phyloP scores from a whole-genome alignment of 2,797 vertebrate genomes.

The Catamblyrhynchus diadema region DNA sequence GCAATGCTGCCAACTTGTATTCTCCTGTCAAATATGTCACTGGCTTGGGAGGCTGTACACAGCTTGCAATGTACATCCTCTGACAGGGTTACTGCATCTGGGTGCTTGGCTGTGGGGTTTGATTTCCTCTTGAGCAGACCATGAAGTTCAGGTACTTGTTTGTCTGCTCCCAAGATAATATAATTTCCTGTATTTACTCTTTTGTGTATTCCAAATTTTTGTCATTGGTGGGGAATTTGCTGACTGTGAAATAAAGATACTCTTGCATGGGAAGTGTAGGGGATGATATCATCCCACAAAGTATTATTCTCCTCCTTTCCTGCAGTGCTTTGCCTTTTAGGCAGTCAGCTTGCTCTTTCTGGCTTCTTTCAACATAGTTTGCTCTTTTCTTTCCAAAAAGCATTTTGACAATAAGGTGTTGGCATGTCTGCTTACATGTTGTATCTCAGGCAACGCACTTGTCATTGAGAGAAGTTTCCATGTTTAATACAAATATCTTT shows the following conservation, averaged over 20 bases:
- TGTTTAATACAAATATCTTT: background rate
- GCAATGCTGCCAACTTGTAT: background rate
- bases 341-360: background rate
- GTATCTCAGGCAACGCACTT: background rate
- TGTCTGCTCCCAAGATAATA: background rate
- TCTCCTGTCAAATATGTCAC: constrained; percentile 11
- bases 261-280: background rate
- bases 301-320: background rate
- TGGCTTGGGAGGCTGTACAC: background rate
- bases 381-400: background rate
- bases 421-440: background rate
- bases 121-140: background rate
- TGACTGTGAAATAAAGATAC: background rate
- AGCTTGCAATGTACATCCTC: background rate
- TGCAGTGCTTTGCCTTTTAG: background rate
- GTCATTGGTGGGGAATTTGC: background rate
- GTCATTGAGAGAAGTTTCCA: background rate
- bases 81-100: background rate
- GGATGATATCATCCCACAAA: background rate
- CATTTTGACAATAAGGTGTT: background rate
- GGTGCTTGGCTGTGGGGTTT: background rate
- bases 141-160: background rate
- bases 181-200: background rate
- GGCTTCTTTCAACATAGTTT: background rate
- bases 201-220: background rate